Evolutionary conservation across 2,888 invertebrate genomes (phyloP).

Genomic region (Camponotus fellah): DNA sequence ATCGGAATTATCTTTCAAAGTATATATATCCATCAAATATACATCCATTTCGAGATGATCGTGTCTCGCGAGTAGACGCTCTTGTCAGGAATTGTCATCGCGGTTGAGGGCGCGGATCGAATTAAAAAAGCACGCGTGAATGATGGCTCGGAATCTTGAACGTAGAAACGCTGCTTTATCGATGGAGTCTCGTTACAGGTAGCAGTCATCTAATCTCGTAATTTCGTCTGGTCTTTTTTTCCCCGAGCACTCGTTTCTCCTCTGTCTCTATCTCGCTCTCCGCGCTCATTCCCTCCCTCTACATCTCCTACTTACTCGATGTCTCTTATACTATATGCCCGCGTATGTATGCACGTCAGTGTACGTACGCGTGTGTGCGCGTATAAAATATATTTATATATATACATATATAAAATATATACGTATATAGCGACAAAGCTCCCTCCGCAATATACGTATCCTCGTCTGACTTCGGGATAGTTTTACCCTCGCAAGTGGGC

Average conservation of each 20-base stretch:
- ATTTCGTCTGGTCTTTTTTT: slow-evolving; percentile 73
- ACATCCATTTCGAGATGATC: neutral
- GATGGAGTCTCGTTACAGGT: slow-evolving; percentile 79
- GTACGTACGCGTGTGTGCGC: neutral
- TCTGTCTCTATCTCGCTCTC: slow-evolving; percentile 50
- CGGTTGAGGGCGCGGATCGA: slow-evolving; percentile 47
- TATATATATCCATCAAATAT: neutral
- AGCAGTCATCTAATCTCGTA: slow-evolving; percentile 81
- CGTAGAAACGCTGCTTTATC: slow-evolving; percentile 78
- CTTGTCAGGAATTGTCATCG: slow-evolving; percentile 34
- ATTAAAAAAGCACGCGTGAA: slow-evolving; percentile 60
- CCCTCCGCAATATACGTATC: slow-evolving; percentile 78
- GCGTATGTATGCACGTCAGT: neutral
- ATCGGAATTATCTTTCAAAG: slow-evolving; percentile 1
- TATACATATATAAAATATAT: slow-evolving; percentile 23
- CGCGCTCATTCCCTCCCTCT: slow-evolving; percentile 53
- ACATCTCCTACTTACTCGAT: slow-evolving; percentile 22
- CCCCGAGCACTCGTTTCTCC: slow-evolving; percentile 66
- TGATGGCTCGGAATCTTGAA: slow-evolving; percentile 42
- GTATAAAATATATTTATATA: slow-evolving; percentile 28
- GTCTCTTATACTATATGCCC: neutral
- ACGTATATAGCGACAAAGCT: slow-evolving; percentile 55
- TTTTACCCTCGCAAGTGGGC: slow-evolving; percentile 82
- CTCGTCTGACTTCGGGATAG: slow-evolving; percentile 83
- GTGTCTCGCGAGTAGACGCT: slow-evolving; percentile 5